Evolutionary conservation across 2,888 invertebrate species (phyloP).

Genomic region (Esperia sulphurella): DNA sequence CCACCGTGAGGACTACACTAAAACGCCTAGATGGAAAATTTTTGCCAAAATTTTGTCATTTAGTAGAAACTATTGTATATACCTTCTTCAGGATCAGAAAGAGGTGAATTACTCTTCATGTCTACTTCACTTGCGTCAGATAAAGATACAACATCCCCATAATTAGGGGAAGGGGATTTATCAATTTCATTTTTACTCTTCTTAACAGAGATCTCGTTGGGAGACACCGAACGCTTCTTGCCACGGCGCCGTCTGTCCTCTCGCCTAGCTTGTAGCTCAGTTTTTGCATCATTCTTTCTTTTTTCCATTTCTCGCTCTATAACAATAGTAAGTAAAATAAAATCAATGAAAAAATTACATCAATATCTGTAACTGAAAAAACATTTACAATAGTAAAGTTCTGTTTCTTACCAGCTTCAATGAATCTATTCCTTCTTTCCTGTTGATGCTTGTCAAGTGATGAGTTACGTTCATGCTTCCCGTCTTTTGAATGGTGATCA

Average conservation of each 20-base stretch:
- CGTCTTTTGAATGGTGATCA: slow-evolving; percentile 68
- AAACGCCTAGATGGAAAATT: too few species aligned
- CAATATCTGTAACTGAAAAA: not conserved
- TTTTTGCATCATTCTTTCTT: slow-evolving; percentile 86
- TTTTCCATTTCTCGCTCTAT: slow-evolving; percentile 87
- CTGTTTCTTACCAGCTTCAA: slow-evolving; percentile 81
- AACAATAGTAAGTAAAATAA: slow-evolving; percentile 18
- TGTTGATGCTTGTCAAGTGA: slow-evolving; percentile 71
- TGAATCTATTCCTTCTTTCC: slow-evolving; percentile 82
- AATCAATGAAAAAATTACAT: too few species aligned
- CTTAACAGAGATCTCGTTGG: slow-evolving; percentile 49
- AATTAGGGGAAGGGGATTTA: slow-evolving; percentile 50
- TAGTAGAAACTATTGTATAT: slow-evolving; percentile 9
- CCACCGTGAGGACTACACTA: too few species aligned
- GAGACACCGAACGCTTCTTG: slow-evolving; percentile 60
- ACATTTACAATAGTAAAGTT: not conserved
- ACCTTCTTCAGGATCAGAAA: slow-evolving; percentile 70
- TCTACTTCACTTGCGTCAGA: slow-evolving; percentile 74
- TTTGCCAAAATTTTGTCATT: slow-evolving; percentile 1
- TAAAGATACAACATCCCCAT: slow-evolving; percentile 67
- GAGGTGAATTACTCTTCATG: slow-evolving; percentile 61
- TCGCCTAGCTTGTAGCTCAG: slow-evolving; percentile 86
- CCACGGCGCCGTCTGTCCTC: slow-evolving; percentile 77
- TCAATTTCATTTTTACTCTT: slow-evolving; percentile 38
- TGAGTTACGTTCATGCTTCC: slow-evolving; percentile 57